phyloP scores from a whole-genome alignment of 2,113 vertebrate genomes.

The Athene cunicularia region DNA sequence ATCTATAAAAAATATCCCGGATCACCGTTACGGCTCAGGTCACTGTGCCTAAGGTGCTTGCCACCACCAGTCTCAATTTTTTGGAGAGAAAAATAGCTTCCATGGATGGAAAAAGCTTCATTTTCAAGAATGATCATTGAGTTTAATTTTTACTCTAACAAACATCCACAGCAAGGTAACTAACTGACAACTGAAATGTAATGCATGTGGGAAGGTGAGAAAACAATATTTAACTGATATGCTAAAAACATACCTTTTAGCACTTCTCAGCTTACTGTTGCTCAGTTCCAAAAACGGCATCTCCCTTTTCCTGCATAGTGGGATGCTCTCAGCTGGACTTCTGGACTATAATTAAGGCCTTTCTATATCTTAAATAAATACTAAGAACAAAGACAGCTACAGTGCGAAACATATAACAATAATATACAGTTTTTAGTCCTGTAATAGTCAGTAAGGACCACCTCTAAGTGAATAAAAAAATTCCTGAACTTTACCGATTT shows the following conservation, averaged over 20 bases:
- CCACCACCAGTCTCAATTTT: background rate
- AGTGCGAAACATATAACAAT: background rate
- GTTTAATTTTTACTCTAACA: background rate
- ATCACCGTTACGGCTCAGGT: background rate
- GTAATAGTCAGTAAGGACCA: background rate
- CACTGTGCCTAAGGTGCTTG: background rate
- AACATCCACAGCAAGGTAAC: background rate
- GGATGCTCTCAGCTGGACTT: constrained; percentile 20
- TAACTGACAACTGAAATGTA: background rate
- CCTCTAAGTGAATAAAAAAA: background rate
- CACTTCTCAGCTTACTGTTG: background rate
- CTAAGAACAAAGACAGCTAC: background rate
- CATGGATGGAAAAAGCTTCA: background rate
- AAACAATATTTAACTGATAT: background rate
- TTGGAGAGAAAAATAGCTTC: background rate
- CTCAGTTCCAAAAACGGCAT: constrained; percentile 32
- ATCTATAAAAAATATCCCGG: background rate
- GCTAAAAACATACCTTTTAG: constrained; percentile 8
- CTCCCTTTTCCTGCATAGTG: background rate
- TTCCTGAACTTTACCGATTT: background rate
- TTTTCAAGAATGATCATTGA: background rate
- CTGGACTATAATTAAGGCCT: constrained; percentile 11
- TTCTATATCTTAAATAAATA: background rate
- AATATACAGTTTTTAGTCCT: background rate
- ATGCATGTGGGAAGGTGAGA: constrained; percentile 9